Percentiles rank a stretch among this genome's conserved stretches.
These are phyloP conservation scores for Acromyrmex heyeri DNA, from an alignment of 1,140 invertebrate species.

Conservation along the genomic window DNA sequence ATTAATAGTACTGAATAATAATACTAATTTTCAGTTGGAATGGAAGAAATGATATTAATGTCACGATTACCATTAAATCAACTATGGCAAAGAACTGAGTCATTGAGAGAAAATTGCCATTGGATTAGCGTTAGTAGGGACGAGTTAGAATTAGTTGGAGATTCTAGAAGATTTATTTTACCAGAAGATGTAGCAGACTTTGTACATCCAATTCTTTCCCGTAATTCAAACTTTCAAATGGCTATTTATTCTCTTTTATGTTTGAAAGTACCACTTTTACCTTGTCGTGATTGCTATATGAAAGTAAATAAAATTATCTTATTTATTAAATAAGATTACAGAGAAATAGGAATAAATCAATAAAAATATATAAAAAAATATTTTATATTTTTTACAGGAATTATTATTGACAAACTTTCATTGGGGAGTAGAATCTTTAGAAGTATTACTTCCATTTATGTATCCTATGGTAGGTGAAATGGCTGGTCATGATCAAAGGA, in stretches of 20 bases:
- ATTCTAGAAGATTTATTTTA: slow-evolving; percentile 89
- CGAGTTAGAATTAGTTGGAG: slow-evolving; percentile 84
- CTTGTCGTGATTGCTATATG: slow-evolving; percentile 83
- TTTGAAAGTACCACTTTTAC: slow-evolving; percentile 88
- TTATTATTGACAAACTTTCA: slow-evolving; percentile 85
- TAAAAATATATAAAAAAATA: neutral
- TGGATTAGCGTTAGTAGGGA: slow-evolving; percentile 87
- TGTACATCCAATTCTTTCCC: slow-evolving; percentile 89
- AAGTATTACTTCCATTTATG: slow-evolving; percentile 86
- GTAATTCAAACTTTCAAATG: slow-evolving; percentile 86
- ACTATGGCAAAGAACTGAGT: slow-evolving; percentile 90
- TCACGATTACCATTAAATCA: slow-evolving; percentile 89
- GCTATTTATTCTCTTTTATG: slow-evolving; percentile 87
- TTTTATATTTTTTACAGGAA: slow-evolving; percentile 76
- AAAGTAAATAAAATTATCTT: slow-evolving; percentile 72
- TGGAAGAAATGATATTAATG: slow-evolving; percentile 89
- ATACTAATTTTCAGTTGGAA: slow-evolving; percentile 83
- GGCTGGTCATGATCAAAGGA: slow-evolving; percentile 78
- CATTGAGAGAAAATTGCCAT: slow-evolving; percentile 88
- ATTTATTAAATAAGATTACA: neutral
- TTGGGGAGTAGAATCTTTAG: slow-evolving; percentile 87
- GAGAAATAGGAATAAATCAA: neutral
- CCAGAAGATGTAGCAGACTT: slow-evolving; percentile 89
- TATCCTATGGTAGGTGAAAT: slow-evolving; percentile 82
- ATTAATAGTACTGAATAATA: slow-evolving; percentile 32